Base-by-base conservation (phyloP, 2,888 invertebrate species). In the Kryphioiulus occultus region DNA sequence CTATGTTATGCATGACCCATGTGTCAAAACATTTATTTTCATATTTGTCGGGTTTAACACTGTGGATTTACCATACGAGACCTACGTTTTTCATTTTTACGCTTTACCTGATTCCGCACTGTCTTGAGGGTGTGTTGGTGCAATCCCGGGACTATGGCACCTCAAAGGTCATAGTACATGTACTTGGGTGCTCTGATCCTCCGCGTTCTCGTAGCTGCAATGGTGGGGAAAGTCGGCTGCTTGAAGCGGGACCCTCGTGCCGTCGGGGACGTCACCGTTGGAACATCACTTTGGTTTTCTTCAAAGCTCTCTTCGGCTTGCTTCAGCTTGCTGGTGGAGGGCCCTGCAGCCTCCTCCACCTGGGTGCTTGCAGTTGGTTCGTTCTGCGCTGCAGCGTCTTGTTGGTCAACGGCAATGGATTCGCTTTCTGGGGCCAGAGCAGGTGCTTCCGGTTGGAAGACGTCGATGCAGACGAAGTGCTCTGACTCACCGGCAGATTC, bases 181-280 rank as follows among this genome's bases (percentile, higher is more conserved):
- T 85, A 87, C 35, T 91, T 91, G 0, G 91, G 91, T 12, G 91
- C 91, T 85, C 90, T 90, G 47, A 91, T 91, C 85, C 91, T 89
- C 26, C 91, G 88, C 35, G 91, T 91, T 53, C 91, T 89, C 19
- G 91, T 91, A 12, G 91, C 89, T 12, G 91, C 90, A 1, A 91
- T 88, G 1, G 91, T 90, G 26, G 90, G 90, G 39, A 88, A 89
- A 12, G 30, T 26, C n/a, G 87, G 87, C 39, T 44, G 83, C 59
- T 87, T 87, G 85, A 59, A 87, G 15, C 86, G 59, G 15, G 86
- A 59, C 19, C 85, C 53, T 0, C 87, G 83, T 15, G 47, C 3
- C 26, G 68, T 68, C 0, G 85, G 87, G 9, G 85, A 30, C 1
- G 26, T 44, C 30, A 44, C 85, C 26, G 84, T 32, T 35, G 78